These are phyloP conservation scores for Danio kyathit DNA, from an alignment of 2,797 vertebrate species.

Conservation along the genomic window DNA sequence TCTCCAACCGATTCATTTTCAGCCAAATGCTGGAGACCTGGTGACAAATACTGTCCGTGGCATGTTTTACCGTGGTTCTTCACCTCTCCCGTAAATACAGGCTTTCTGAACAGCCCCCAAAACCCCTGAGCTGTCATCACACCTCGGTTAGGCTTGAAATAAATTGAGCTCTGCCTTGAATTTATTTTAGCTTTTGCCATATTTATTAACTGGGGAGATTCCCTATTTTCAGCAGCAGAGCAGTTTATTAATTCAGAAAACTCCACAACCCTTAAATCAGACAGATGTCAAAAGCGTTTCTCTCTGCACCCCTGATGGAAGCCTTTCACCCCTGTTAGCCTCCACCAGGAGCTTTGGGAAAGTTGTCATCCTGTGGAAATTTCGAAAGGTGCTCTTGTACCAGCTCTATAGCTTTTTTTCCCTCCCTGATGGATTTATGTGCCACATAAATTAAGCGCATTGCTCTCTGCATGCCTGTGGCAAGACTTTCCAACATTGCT, in stretches of 20 bases:
- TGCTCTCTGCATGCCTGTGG: background rate
- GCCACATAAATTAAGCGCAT: conserved; percentile 52
- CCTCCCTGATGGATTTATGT: conserved; percentile 73
- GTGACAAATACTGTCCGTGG: conserved; percentile 48
- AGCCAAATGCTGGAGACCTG: conserved; percentile 52
- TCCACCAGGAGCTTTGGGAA: conserved; percentile 67
- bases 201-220: conserved; percentile 52
- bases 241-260: conserved; percentile 49
- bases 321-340: conserved; percentile 74
- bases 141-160: conserved; percentile 17
- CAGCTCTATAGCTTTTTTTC: conserved; percentile 70
- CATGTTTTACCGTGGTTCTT: conserved; percentile 30
- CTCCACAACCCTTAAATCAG: conserved; percentile 41
- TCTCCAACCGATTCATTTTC: conserved; percentile 65
- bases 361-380: conserved; percentile 75
- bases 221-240: conserved; percentile 36
- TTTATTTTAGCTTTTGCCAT: conserved; percentile 44
- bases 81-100: conserved; percentile 43
- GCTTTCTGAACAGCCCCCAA: conserved; percentile 1
- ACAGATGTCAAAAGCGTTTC: conserved; percentile 9
- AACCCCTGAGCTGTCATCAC: conserved; percentile 17
- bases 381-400: conserved; percentile 73
- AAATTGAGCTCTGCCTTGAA: conserved; percentile 34
- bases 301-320: conserved; percentile 55
- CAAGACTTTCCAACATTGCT: conserved; percentile 7